Conservation (phyloP, 1,140 invertebrate species). For the Melitaea cinxia region DNA sequence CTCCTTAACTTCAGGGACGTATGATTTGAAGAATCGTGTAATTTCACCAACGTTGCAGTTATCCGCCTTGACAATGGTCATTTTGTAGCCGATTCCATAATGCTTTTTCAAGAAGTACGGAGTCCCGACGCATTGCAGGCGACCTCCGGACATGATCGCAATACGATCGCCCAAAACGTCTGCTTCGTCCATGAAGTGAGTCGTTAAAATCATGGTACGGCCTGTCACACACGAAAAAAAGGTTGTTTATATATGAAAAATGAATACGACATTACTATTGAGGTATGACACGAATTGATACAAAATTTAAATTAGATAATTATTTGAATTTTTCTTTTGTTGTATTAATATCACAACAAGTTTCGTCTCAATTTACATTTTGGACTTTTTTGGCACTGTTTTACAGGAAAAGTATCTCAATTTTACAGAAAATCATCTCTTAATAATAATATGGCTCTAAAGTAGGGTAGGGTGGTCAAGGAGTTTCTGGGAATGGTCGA, state of each 20-base stretch:
- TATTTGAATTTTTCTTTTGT: no score
- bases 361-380: no score
- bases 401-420: no score
- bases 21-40: slow-evolving; percentile 81
- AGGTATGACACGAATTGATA: no score
- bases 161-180: slow-evolving; percentile 96
- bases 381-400: no score
- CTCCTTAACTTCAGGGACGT: slow-evolving; percentile 81
- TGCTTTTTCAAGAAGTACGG: slow-evolving; percentile 82
- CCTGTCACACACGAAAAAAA: slow-evolving; percentile 38
- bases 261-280: no score
- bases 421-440: no score
- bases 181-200: slow-evolving; percentile 99
- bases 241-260: background rate
- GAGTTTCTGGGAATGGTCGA: no score
- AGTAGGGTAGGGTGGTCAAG: no score
- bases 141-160: slow-evolving; percentile 93
- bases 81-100: slow-evolving; percentile 76
- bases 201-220: slow-evolving; percentile 95
- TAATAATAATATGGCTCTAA: no score
- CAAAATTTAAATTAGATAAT: no score
- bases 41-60: slow-evolving; percentile 82
- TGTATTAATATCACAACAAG: no score
- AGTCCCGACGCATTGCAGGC: slow-evolving; percentile 86
- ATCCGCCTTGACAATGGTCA: slow-evolving; percentile 66